These are phyloP conservation scores for Pseudochirops corinnae DNA, from an alignment of 2,797 vertebrate genomes.

Conservation along the genomic window DNA sequence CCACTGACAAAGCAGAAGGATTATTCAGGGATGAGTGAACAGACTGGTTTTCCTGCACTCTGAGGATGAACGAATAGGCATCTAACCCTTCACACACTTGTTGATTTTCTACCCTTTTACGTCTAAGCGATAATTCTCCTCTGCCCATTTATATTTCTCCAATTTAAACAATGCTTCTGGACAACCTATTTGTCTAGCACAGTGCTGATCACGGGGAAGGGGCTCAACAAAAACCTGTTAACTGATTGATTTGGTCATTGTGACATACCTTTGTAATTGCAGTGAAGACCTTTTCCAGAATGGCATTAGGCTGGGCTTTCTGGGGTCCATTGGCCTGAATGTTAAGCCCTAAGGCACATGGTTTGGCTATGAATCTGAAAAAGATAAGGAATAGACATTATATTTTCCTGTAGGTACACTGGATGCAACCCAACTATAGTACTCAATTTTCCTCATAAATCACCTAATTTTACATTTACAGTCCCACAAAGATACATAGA, in stretches of 20 bases:
- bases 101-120: background rate
- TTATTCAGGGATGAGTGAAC: background rate
- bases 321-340: slow-evolving; percentile 97
- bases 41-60: slow-evolving; percentile 18
- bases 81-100: background rate
- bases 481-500: background rate
- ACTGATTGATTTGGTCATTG: background rate
- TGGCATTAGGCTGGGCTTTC: slow-evolving; percentile 96
- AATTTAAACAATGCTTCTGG: background rate
- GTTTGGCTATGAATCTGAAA: slow-evolving; percentile 96
- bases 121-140: background rate
- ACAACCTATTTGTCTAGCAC: background rate
- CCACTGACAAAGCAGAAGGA: background rate
- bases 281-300: slow-evolving; percentile 99
- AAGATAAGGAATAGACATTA: slow-evolving; percentile 32
- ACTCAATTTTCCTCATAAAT: slow-evolving; percentile 2
- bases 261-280: slow-evolving; percentile 96
- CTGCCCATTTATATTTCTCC: background rate
- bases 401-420: slow-evolving; percentile 38
- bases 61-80: background rate
- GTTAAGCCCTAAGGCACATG: slow-evolving; percentile 97
- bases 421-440: background rate
- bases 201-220: background rate
- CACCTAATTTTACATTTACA: background rate
- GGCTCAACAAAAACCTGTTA: background rate